These are phyloP conservation scores for Pteronotus mesoamericanus DNA, from an alignment of 2,797 vertebrate genomes.

Conservation along the genomic window DNA sequence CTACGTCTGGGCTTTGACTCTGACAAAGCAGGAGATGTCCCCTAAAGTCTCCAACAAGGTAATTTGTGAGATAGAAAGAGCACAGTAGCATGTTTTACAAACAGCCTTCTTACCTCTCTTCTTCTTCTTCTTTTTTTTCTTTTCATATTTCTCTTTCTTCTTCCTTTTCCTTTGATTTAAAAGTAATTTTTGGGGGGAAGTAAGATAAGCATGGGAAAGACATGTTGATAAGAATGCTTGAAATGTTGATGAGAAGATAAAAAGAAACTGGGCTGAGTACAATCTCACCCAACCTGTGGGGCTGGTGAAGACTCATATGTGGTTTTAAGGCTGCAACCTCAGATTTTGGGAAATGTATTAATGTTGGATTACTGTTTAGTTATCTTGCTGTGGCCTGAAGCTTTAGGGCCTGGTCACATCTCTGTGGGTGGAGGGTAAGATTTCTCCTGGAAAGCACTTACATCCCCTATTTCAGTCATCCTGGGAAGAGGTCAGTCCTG, in stretches of 20 bases:
- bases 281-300: background rate
- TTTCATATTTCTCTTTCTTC: background rate
- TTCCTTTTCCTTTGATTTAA: background rate
- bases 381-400: background rate
- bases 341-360: background rate
- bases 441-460: background rate
- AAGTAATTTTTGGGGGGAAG: background rate
- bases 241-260: background rate
- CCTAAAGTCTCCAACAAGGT: background rate
- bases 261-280: background rate
- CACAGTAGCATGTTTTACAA: background rate
- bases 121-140: background rate
- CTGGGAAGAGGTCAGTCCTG: background rate
- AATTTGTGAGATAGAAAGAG: background rate
- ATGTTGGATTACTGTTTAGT: background rate
- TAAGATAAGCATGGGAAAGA: background rate
- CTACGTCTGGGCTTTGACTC: background rate
- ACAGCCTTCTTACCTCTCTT: background rate
- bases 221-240: background rate
- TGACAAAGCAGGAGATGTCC: background rate
- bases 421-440: background rate
- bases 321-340: background rate
- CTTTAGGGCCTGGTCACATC: background rate
- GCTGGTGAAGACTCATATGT: background rate
- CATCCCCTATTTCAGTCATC: background rate